phyloP scores from a whole-genome alignment of 2,113 vertebrate genomes.

The Brachypteracias leptosomus region DNA sequence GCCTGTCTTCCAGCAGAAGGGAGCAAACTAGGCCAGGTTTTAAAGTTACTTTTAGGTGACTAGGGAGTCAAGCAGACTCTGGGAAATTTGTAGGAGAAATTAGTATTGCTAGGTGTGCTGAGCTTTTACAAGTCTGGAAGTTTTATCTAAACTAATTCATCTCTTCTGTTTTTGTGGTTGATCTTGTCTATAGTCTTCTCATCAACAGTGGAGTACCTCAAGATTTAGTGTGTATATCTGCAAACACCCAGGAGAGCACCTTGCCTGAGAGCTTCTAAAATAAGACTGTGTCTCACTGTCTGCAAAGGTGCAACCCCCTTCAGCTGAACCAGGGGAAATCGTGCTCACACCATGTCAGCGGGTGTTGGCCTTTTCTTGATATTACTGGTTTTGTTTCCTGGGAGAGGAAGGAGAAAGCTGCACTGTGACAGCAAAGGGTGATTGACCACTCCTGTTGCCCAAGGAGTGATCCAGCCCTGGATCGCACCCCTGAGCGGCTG shows the following conservation, averaged over 20 bases:
- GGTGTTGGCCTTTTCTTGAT: not conserved
- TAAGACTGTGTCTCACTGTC: rapidly evolving
- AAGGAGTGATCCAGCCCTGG: rapidly evolving
- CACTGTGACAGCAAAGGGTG: rapidly evolving
- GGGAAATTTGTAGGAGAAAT: not conserved
- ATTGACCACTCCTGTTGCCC: not conserved
- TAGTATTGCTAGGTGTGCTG: not conserved
- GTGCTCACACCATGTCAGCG: not conserved
- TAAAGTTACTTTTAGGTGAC: not conserved
- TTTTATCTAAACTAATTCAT: not conserved
- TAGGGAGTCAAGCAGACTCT: not conserved
- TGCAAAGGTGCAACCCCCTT: not conserved
- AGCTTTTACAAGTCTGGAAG: not conserved
- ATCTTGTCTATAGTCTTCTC: not conserved
- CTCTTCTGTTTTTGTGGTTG: not conserved
- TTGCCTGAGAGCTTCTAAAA: not conserved
- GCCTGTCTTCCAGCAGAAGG: not conserved
- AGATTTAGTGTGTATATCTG: not conserved
- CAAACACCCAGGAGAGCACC: not conserved
- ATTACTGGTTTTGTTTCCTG: no score
- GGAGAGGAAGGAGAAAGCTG: not conserved
- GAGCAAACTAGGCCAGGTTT: not conserved
- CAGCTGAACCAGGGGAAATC: not conserved
- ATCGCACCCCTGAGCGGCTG: rapidly evolving
- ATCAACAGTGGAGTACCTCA: not conserved